A percentile compares a stretch with the other conserved stretches of the same genome.
Conservation (phyloP, 2,888 invertebrate species). For the Oscheius sp. region DNA sequence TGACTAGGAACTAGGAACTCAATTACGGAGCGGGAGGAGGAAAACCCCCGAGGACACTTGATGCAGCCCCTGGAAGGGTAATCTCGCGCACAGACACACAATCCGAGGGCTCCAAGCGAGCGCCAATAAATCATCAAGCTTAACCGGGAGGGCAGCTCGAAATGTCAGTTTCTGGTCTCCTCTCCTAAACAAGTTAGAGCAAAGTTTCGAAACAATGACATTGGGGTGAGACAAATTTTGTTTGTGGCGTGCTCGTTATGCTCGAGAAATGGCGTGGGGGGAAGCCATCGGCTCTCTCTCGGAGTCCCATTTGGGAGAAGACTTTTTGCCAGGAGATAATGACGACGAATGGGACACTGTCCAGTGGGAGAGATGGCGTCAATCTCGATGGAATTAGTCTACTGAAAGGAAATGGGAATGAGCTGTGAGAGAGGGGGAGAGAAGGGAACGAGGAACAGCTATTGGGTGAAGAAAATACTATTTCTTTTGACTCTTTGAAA, state of each 20-base stretch:
- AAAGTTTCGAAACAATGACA: conserved; percentile 23
- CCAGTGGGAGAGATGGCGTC: not conserved
- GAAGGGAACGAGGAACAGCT: conserved; percentile 9
- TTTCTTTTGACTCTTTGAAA: no score
- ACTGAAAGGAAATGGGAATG: not conserved
- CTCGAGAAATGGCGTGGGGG: conserved; percentile 22
- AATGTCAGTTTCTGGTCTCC: not conserved
- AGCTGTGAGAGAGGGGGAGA: conserved; percentile 2
- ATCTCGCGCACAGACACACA: conserved; percentile 30
- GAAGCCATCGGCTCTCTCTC: conserved; percentile 19
- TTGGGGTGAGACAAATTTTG: conserved; percentile 14
- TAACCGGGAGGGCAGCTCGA: not conserved
- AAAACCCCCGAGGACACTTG: conserved; percentile 35
- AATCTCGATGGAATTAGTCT: conserved; percentile 25
- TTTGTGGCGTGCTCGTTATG: conserved; percentile 17
- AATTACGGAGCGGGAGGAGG: conserved; percentile 25
- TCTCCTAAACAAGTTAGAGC: not conserved
- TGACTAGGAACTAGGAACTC: conserved; percentile 13
- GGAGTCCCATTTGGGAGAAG: conserved; percentile 15
- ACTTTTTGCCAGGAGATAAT: conserved; percentile 32
- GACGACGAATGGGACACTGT: conserved; percentile 9
- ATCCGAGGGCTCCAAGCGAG: not conserved
- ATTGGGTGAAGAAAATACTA: no score
- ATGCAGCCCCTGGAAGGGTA: conserved; percentile 25
- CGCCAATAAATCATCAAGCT: conserved; percentile 16